These are phyloP conservation scores for Raphicerus campestris DNA, from an alignment of 2,113 vertebrate species.

Conservation along the genomic window DNA sequence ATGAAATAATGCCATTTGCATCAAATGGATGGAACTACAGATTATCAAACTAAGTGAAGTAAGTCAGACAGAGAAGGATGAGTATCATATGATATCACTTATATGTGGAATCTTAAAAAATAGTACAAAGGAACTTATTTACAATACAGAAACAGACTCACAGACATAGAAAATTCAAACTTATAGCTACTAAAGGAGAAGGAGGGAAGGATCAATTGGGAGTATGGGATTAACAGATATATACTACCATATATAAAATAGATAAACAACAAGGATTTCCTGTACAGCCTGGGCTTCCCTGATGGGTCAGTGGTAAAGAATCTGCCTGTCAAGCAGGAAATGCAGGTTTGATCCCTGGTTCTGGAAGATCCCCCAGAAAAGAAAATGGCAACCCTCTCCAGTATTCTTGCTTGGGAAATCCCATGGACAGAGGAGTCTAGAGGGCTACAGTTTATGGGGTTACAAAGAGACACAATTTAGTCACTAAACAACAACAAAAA, in stretches of 20 bases:
- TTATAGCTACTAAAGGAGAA: not conserved
- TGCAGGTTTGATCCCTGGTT: not conserved
- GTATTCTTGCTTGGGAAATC: not conserved
- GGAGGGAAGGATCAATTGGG: not conserved
- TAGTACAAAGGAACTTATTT: not conserved
- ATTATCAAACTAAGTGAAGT: not conserved
- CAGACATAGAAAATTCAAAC: not conserved
- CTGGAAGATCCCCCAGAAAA: not conserved
- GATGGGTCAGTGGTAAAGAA: not conserved
- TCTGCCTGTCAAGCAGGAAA: not conserved
- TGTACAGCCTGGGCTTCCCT: not conserved
- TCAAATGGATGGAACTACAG: not conserved
- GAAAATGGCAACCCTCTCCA: not conserved
- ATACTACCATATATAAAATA: not conserved
- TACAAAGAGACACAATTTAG: not conserved
- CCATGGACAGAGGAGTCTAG: not conserved
- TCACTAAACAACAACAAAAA: not conserved
- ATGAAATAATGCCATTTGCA: not conserved
- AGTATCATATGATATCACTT: not conserved
- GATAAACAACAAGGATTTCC: not conserved
- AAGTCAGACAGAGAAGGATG: not conserved
- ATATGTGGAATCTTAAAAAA: not conserved
- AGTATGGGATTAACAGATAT: not conserved
- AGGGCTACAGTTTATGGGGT: not conserved
- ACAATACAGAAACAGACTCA: not conserved